Evolutionary conservation across 1,140 invertebrate species (phyloP), one percentile per base, ranked within the genome.

Genomic region (Zaprionus tsacasi): DNA sequence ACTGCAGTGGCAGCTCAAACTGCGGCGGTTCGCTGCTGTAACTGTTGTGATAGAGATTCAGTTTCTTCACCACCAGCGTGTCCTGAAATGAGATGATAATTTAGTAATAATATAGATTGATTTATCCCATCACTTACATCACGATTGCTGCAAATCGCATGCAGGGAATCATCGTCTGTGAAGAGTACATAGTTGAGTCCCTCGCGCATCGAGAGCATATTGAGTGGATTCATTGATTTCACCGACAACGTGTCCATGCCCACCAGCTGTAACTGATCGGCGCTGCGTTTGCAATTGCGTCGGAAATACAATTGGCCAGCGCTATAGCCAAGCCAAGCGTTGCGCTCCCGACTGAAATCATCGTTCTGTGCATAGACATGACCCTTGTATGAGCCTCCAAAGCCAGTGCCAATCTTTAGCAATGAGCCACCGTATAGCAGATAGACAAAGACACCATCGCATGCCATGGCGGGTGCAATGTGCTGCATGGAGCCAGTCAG

Each of bases 391-490:
- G 98, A 98, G 76, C 96, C 97, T 43, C 96, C 96, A 93, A 98
- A 98, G 17, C 98, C 98, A 76, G 97, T 97, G 7, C 98, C 98
- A 79, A 99, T 95, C 94, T 99, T 99, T 36, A 97, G 94, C 54
- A 98, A 93, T 8, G 97, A 96, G 83, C 95, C 96, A 0, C 95
- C 95, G 80, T 95, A 96, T 86, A 96, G 95, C 4, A 99, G 92
- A 93, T 98, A 99, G 27, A 99, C 93, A 93, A 96, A 98, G 75
- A 96, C 95, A 25, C 98, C 98, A 93, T 99, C 98, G 88, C 96
- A 97, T 5, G 95, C 96, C 87, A 98, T 94, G 72, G 96, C 95
- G 0, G 92, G 91, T 5, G 87, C 85, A 94, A 94, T 52, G 17
- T 48, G 71, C 40, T 40, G 75, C 35, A 7, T 58, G 6, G 45